Evolutionary conservation across 2,113 vertebrate genomes (phyloP).

Genomic region (Chrysochloris asiatica): DNA sequence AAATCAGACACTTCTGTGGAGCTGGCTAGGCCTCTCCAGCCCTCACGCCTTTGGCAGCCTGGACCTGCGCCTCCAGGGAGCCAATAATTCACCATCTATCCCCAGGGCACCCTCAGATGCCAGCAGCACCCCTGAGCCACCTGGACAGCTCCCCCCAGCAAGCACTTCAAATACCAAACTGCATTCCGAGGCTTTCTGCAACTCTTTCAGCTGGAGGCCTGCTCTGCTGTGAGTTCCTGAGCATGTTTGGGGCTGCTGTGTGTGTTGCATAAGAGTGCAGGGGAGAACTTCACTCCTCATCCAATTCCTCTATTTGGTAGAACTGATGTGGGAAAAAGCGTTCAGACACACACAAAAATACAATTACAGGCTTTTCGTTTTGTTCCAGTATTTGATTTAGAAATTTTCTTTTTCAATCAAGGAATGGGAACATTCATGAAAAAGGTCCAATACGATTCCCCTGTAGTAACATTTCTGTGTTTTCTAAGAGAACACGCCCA

Average conservation of each 20-base stretch:
- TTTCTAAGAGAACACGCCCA: neutral
- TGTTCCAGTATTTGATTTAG: neutral
- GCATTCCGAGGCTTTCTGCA: constrained; percentile 67
- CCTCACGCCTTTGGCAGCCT: neutral
- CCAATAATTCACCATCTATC: constrained; percentile 26
- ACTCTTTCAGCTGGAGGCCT: constrained; percentile 64
- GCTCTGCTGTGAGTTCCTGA: constrained; percentile 59
- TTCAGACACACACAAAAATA: neutral
- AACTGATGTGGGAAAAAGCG: constrained; percentile 29
- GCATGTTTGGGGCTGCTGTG: neutral
- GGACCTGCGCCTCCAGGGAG: neutral
- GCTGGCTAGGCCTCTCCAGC: neutral
- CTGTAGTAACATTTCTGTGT: neutral
- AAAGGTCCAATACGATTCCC: neutral
- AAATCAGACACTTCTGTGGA: constrained; percentile 58
- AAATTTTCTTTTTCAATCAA: neutral
- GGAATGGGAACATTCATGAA: neutral
- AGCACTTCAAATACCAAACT: constrained; percentile 74
- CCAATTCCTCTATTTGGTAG: constrained; percentile 24
- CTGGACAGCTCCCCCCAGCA: constrained; percentile 61
- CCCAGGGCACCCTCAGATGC: constrained; percentile 25
- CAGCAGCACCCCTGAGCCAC: constrained; percentile 69
- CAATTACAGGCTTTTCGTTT: neutral
- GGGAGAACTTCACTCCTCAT: neutral
- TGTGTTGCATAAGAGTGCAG: constrained; percentile 45